Conservation (phyloP, 2,888 invertebrate species). For the Acrobasis repandana region DNA sequence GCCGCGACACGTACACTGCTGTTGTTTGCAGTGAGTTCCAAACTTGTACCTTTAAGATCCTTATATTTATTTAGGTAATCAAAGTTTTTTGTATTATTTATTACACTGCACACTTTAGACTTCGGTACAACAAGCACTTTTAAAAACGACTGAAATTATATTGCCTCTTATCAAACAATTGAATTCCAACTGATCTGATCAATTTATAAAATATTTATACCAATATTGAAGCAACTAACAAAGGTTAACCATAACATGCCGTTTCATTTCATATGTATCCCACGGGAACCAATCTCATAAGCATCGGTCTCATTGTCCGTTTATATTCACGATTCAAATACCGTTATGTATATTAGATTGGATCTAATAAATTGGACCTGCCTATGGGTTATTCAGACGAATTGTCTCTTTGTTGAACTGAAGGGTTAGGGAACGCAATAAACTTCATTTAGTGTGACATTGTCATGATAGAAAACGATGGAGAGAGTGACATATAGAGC, state of each 20-base stretch:
- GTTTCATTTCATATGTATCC: conserved; percentile 17
- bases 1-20: too few relatives aligned
- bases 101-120: too few relatives aligned
- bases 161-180: too few relatives aligned
- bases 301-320: conserved; percentile 16
- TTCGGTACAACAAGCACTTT: too few relatives aligned
- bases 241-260: conserved; percentile 3
- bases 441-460: neutral
- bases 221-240: neutral
- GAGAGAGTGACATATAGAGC: too few relatives aligned
- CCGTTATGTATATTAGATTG: conserved; percentile 19
- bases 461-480: too few relatives aligned
- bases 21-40: too few relatives aligned
- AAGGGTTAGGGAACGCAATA: neutral
- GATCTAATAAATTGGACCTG: conserved; percentile 16
- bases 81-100: too few relatives aligned
- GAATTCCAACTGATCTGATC: too few relatives aligned
- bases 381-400: neutral
- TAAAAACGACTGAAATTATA: too few relatives aligned
- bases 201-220: neutral
- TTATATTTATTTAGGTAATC: too few relatives aligned
- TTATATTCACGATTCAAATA: conserved; percentile 15
- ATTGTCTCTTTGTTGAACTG: neutral
- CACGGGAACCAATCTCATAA: conserved; percentile 16
- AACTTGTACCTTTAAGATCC: too few relatives aligned